Evolutionary conservation across 1,140 invertebrate genomes (phyloP).

Genomic region (Ericerus pela): DNA sequence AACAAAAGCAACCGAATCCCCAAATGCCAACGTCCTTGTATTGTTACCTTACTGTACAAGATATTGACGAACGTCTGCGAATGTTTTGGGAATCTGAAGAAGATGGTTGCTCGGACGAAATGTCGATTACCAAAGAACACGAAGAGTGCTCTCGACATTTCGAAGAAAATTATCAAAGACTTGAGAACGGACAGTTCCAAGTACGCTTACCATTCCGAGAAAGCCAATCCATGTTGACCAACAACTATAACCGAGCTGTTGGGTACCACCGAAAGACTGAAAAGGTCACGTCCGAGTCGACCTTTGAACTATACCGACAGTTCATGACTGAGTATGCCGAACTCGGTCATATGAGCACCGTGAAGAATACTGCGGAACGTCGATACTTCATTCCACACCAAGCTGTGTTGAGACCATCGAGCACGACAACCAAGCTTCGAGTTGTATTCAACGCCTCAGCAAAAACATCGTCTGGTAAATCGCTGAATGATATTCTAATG

Average conservation of each 20-base stretch:
- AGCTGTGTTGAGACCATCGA: constrained; percentile 21
- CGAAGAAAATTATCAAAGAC: too few species aligned
- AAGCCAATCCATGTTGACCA: neutral
- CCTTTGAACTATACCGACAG: neutral
- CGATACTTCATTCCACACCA: constrained; percentile 23
- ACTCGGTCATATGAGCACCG: neutral
- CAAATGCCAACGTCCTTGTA: too few species aligned
- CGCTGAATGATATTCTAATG: constrained; percentile 25
- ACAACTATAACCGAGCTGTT: too few species aligned
- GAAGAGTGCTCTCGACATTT: too few species aligned
- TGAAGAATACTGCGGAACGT: neutral
- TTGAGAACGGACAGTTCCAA: neutral
- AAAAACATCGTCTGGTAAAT: constrained; percentile 20
- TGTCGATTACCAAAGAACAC: too few species aligned
- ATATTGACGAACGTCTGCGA: too few species aligned
- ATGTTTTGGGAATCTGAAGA: too few species aligned
- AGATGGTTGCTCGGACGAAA: too few species aligned
- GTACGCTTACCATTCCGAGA: neutral
- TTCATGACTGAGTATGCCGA: constrained; percentile 2
- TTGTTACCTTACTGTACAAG: too few species aligned
- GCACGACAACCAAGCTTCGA: constrained; percentile 26
- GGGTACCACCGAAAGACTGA: too few species aligned
- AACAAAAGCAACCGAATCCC: too few species aligned
- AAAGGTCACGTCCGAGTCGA: neutral
- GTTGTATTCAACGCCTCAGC: constrained; percentile 30